Conservation (phyloP, 1,140 invertebrate genomes). For the Aphaenogaster floridana region DNA sequence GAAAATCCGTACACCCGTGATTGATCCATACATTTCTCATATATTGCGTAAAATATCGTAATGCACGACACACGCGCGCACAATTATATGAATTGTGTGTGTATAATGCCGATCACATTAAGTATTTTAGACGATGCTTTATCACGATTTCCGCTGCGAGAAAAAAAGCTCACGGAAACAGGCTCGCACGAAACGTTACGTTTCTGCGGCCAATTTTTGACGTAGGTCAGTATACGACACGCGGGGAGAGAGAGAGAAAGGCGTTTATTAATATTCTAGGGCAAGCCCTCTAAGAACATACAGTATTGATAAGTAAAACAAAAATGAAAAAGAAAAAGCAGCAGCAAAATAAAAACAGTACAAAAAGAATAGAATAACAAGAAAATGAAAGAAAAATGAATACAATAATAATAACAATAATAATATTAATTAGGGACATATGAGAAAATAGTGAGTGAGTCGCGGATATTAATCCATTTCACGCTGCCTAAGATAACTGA, state of each 20-base stretch:
- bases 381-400: too few species aligned
- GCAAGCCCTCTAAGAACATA: too few species aligned
- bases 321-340: too few species aligned
- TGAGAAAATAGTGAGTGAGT: too few species aligned
- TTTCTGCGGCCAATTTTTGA: not conserved
- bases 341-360: too few species aligned
- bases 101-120: not conserved
- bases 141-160: not conserved
- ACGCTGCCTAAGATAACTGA: too few species aligned
- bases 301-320: too few species aligned
- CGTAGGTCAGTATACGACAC: not conserved
- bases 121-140: conserved; percentile 6
- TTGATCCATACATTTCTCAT: not conserved
- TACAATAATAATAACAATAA: too few species aligned
- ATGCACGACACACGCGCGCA: not conserved
- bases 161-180: not conserved
- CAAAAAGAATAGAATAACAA: too few species aligned
- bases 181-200: not conserved
- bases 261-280: too few species aligned
- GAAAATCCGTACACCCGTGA: not conserved
- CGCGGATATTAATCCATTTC: too few species aligned
- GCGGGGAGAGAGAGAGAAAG: not conserved
- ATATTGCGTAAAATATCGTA: not conserved
- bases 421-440: too few species aligned
- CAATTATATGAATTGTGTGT: not conserved